These are phyloP conservation scores for Aplidium turbinatum DNA, from an alignment of 23 tunicate genomes.

Conservation along the genomic window DNA sequence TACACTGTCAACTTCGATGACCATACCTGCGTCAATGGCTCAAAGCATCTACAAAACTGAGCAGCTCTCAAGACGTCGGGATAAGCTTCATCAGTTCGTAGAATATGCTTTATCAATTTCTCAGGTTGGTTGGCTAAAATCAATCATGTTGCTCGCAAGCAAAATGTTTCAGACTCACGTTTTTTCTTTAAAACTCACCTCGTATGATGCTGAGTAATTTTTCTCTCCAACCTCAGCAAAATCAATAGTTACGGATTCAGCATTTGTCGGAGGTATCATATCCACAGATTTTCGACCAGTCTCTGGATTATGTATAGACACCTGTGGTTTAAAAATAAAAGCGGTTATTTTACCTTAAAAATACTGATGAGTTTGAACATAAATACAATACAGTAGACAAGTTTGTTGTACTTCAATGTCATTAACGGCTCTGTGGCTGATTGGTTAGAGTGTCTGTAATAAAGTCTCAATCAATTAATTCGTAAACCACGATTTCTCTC, in stretches of 20 bases:
- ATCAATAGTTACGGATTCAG: background rate
- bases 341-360: no score
- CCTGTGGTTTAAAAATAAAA: no score
- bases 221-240: background rate
- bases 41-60: background rate
- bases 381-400: no score
- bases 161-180: slow-evolving; percentile 1
- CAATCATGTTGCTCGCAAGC: background rate
- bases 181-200: no score
- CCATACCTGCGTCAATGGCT: background rate
- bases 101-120: no score
- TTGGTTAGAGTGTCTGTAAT: no score
- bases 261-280: background rate
- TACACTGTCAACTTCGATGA: background rate
- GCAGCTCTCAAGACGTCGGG: background rate
- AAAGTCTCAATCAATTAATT: no score
- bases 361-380: no score
- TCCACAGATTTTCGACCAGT: background rate
- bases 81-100: no score
- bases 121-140: background rate
- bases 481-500: no score
- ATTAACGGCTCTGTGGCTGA: no score
- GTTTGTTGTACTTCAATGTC: no score
- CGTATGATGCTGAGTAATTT: background rate
- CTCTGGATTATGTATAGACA: slow-evolving; percentile 11